Conservation (phyloP, 2,888 invertebrate genomes). For the Acronicta leporina region DNA sequence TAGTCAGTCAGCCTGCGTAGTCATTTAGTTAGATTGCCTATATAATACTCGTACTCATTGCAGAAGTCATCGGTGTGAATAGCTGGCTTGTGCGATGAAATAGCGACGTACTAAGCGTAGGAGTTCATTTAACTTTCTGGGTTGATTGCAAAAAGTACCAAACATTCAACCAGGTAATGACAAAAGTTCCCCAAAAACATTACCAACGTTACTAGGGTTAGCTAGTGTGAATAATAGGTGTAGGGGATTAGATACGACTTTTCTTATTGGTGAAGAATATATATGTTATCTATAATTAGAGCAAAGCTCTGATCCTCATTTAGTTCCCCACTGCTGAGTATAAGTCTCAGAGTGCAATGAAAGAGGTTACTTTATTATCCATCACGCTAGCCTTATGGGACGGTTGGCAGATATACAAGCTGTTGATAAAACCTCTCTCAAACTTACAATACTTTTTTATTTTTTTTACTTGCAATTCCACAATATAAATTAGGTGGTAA, state of each 20-base stretch:
- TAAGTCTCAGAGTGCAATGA: too few relatives aligned
- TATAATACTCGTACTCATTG: conserved; percentile 19
- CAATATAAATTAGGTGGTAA: too few relatives aligned
- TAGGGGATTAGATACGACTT: background rate
- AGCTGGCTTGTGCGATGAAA: conserved; percentile 35
- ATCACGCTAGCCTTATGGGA: too few relatives aligned
- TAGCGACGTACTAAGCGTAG: conserved; percentile 35
- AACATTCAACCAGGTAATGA: conserved; percentile 55
- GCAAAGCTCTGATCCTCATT: too few relatives aligned
- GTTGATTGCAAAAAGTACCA: conserved; percentile 64
- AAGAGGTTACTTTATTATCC: too few relatives aligned
- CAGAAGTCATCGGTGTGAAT: conserved; percentile 3
- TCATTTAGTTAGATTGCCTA: conserved; percentile 38
- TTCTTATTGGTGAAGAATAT: background rate
- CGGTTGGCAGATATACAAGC: too few relatives aligned
- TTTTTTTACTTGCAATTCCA: too few relatives aligned
- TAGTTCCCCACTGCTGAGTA: too few relatives aligned
- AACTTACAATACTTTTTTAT: too few relatives aligned
- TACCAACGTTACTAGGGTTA: conserved; percentile 12
- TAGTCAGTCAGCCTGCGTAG: conserved; percentile 36
- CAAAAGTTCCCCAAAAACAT: conserved; percentile 52
- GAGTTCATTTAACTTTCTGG: conserved; percentile 59
- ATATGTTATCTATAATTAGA: background rate
- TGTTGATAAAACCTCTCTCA: too few relatives aligned
- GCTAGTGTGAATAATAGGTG: conserved; percentile 3